These are phyloP conservation scores for Papilio machaon DNA, from an alignment of 1,140 invertebrate genomes.

Conservation along the genomic window DNA sequence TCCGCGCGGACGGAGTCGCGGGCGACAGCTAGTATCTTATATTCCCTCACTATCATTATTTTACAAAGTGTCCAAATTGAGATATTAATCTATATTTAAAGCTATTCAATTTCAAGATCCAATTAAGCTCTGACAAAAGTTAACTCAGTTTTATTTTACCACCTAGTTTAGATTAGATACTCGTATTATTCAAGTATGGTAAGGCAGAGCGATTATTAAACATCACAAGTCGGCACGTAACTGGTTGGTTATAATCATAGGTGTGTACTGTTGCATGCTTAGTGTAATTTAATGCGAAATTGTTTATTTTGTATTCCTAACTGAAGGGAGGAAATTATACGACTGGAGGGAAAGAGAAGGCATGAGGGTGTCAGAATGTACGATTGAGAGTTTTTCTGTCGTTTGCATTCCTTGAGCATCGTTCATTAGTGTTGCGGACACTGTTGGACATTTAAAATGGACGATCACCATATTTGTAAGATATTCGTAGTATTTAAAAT, in stretches of 20 bases:
- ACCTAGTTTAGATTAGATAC: slow-evolving; percentile 13
- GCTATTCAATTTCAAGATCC: not conserved
- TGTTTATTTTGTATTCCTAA: not conserved
- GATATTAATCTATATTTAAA: not conserved
- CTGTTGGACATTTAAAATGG: slow-evolving; percentile 36
- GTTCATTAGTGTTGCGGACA: not conserved
- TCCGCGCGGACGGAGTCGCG: too few relatives aligned
- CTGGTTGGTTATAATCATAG: not conserved
- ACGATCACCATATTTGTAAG: slow-evolving; percentile 60
- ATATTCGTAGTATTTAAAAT: slow-evolving; percentile 7
- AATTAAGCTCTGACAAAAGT: not conserved
- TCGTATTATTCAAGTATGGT: slow-evolving; percentile 19
- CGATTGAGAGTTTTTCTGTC: slow-evolving; percentile 54
- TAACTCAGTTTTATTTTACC: not conserved
- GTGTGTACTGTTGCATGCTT: not conserved
- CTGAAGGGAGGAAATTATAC: slow-evolving; percentile 28
- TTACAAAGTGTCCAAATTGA: too few relatives aligned
- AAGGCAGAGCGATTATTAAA: slow-evolving; percentile 15
- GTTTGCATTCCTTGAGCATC: slow-evolving; percentile 46
- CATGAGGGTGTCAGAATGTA: slow-evolving; percentile 20
- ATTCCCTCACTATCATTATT: too few relatives aligned
- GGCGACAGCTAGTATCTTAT: too few relatives aligned
- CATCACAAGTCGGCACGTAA: not conserved
- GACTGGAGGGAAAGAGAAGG: slow-evolving; percentile 48
- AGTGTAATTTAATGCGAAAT: slow-evolving; percentile 1